phyloP scores from a whole-genome alignment of 2,888 invertebrate genomes.

The Cephus sareptanus region DNA sequence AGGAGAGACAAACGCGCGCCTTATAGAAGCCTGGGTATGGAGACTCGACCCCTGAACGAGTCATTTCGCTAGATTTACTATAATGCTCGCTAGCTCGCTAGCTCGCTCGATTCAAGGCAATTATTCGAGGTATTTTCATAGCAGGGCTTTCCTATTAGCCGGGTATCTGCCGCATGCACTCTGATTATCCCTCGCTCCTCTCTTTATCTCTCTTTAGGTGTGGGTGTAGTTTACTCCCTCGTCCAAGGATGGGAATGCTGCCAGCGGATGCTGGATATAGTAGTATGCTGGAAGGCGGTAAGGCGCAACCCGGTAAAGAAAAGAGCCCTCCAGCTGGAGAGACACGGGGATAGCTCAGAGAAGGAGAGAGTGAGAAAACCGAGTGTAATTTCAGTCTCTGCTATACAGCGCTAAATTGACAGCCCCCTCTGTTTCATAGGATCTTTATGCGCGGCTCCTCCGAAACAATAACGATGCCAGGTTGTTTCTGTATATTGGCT shows the following conservation, averaged over 20 bases:
- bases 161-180: constrained; percentile 24
- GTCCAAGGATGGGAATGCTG: not conserved
- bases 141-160: constrained; percentile 53
- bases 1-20: constrained; percentile 11
- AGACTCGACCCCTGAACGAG: constrained; percentile 14
- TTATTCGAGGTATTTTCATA: constrained; percentile 55
- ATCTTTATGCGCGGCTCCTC: constrained; percentile 37
- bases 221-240: constrained; percentile 7
- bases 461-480: constrained; percentile 41
- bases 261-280: not conserved
- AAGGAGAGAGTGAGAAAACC: constrained; percentile 16
- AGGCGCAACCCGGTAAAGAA: not conserved
- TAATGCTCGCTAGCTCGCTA: constrained; percentile 37
- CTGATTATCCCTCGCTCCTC: constrained; percentile 31
- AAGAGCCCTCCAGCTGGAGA: not conserved
- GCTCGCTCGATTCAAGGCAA: constrained; percentile 40
- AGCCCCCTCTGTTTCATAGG: constrained; percentile 32
- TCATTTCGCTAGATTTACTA: constrained; percentile 48
- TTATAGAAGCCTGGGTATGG: constrained; percentile 2
- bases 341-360: not conserved
- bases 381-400: constrained; percentile 38
- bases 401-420: constrained; percentile 41
- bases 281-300: not conserved
- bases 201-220: constrained; percentile 26
- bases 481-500: no score